phyloP scores from a whole-genome alignment of 2,888 invertebrate species.

The Stomorhina lunata region DNA sequence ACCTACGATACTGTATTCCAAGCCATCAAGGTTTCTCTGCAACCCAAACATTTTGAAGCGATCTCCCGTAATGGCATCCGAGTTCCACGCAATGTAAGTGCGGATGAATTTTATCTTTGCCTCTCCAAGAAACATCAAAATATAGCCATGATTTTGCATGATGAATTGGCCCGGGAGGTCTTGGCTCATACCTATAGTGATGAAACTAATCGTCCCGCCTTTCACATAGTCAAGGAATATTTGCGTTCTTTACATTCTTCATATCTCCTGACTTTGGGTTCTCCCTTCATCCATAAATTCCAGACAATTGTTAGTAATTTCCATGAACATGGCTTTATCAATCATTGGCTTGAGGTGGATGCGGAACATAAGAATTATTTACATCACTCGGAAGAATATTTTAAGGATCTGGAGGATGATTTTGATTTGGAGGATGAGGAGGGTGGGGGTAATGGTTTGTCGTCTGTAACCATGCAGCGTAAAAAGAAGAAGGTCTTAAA shows the following conservation, averaged over 20 bases:
- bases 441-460: slow-evolving; percentile 44
- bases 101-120: slow-evolving; percentile 29
- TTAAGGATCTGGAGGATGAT: slow-evolving; percentile 50
- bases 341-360: slow-evolving; percentile 73
- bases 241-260: slow-evolving; percentile 72
- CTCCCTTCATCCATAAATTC: slow-evolving; percentile 73
- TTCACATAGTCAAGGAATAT: slow-evolving; percentile 75
- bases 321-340: slow-evolving; percentile 73
- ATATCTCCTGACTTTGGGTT: slow-evolving; percentile 72
- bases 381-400: slow-evolving; percentile 65
- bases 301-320: slow-evolving; percentile 70
- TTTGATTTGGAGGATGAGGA: slow-evolving; percentile 57
- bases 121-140: slow-evolving; percentile 52
- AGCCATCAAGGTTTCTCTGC: slow-evolving; percentile 64
- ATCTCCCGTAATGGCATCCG: slow-evolving; percentile 55
- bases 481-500: slow-evolving; percentile 71
- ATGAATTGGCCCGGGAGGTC: slow-evolving; percentile 72
- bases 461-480: slow-evolving; percentile 8
- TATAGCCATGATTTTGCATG: slow-evolving; percentile 71
- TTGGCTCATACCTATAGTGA: slow-evolving; percentile 73
- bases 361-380: slow-evolving; percentile 43
- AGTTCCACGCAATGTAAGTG: slow-evolving; percentile 58
- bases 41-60: slow-evolving; percentile 59
- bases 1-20: slow-evolving; percentile 66
- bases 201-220: slow-evolving; percentile 71